A percentile compares a stretch with the other conserved stretches of the same genome.
These are phyloP conservation scores for Montipora foliosa DNA, from an alignment of 64 coral and sea anemone species.

Conservation along the genomic window DNA sequence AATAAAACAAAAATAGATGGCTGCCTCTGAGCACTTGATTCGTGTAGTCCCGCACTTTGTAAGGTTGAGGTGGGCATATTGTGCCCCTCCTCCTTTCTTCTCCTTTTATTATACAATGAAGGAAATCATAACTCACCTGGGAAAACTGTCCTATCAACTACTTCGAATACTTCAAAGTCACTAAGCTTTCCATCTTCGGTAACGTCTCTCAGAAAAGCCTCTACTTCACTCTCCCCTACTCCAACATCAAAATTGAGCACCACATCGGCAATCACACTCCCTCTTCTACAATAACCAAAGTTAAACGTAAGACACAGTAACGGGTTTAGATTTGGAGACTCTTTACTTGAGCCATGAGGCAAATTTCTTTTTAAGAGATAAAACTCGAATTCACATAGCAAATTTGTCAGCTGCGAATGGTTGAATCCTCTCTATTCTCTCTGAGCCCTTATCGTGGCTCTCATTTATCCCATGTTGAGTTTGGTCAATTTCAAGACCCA, in stretches of 20 bases:
- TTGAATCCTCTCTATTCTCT: too few species aligned
- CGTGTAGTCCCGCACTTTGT: too few species aligned
- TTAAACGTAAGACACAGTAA: background rate
- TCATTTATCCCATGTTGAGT: too few species aligned
- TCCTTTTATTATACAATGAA: background rate
- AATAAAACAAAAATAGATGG: too few species aligned
- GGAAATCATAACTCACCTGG: background rate
- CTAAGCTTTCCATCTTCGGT: background rate
- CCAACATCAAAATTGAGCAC: background rate
- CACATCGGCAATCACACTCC: conserved; percentile 33
- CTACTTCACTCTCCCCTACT: background rate
- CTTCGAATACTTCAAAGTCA: background rate
- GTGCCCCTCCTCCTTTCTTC: too few species aligned
- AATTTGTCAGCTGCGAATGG: too few species aligned
- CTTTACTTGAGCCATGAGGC: background rate
- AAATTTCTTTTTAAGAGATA: too few species aligned
- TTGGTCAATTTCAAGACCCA: too few species aligned
- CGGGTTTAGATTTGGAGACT: background rate
- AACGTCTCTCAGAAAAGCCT: background rate
- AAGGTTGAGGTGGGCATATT: too few species aligned
- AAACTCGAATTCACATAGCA: too few species aligned
- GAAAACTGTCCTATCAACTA: background rate
- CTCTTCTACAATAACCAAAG: background rate
- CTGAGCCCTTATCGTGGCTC: too few species aligned
- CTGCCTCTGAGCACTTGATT: too few species aligned